These are phyloP conservation scores for Elymnias hypermnestra DNA, from an alignment of 1,140 invertebrate genomes.

Conservation along the genomic window DNA sequence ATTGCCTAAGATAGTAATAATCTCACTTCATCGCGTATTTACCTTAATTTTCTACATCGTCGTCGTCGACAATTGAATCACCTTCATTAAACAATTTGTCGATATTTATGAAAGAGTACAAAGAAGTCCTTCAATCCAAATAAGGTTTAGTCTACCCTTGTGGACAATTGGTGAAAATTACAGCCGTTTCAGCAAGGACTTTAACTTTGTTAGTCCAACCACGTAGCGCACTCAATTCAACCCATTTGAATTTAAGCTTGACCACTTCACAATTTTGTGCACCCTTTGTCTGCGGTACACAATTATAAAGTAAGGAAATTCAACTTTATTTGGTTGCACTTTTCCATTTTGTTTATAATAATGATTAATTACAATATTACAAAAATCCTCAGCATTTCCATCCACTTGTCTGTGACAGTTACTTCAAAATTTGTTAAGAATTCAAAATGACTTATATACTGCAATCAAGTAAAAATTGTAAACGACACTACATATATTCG, in stretches of 20 bases:
- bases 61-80: too few relatives aligned
- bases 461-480: too few relatives aligned
- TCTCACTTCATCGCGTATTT: too few relatives aligned
- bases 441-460: too few relatives aligned
- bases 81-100: neutral
- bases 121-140: neutral
- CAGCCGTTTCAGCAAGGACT: neutral
- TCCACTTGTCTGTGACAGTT: too few relatives aligned
- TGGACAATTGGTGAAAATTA: slow-evolving; percentile 9
- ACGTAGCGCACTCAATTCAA: slow-evolving; percentile 15
- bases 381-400: too few relatives aligned
- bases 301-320: neutral
- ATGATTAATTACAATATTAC: too few relatives aligned
- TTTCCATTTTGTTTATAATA: neutral
- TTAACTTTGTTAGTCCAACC: slow-evolving; percentile 10
- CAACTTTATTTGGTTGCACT: neutral
- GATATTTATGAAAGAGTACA: neutral
- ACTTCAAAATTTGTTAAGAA: too few relatives aligned
- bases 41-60: too few relatives aligned
- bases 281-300: neutral
- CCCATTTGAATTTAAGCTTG: slow-evolving; percentile 15
- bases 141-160: neutral
- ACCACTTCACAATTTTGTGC: slow-evolving; percentile 12
- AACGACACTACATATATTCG: too few relatives aligned
- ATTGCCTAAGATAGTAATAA: too few relatives aligned